phyloP scores from a whole-genome alignment of 2,888 invertebrate genomes.

The Mayetiola destructor region DNA sequence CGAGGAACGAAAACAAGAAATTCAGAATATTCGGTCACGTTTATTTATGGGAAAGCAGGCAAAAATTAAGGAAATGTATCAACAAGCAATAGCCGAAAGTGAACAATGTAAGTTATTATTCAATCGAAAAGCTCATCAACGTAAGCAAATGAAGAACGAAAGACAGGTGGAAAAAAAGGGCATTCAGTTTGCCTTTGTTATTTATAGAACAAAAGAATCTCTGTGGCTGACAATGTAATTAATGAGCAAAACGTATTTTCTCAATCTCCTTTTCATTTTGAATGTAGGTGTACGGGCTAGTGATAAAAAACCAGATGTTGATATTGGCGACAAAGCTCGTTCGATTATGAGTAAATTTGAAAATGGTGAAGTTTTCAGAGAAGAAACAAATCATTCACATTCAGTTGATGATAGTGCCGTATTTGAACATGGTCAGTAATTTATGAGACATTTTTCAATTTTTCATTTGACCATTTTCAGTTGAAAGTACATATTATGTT shows the following conservation, averaged over 20 bases:
- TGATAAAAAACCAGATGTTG: conserved; percentile 38
- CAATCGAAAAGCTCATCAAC: background rate
- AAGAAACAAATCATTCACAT: conserved; percentile 40
- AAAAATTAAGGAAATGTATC: conserved; percentile 83
- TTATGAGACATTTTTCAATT: conserved; percentile 13
- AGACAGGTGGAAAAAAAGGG: background rate
- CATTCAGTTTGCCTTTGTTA: background rate
- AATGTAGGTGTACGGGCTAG: conserved; percentile 38
- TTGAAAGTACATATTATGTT: background rate
- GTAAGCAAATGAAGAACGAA: background rate
- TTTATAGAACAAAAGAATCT: background rate
- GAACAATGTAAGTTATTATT: conserved; percentile 39
- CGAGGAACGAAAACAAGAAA: conserved; percentile 75
- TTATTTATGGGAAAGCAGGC: conserved; percentile 82
- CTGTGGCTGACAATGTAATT: background rate
- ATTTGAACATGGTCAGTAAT: conserved; percentile 56
- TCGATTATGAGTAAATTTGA: conserved; percentile 68
- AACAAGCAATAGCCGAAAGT: conserved; percentile 73
- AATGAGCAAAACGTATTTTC: too few species aligned
- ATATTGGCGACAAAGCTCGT: conserved; percentile 42
- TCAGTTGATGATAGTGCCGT: conserved; percentile 51
- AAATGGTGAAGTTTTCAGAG: conserved; percentile 53
- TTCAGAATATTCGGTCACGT: conserved; percentile 69
- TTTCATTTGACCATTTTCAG: background rate
- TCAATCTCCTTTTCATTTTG: background rate